A percentile compares a stretch with the other conserved stretches of the same genome.
Evolutionary conservation across 2,113 vertebrate genomes (phyloP).

Genomic region (Climacteris rufus): DNA sequence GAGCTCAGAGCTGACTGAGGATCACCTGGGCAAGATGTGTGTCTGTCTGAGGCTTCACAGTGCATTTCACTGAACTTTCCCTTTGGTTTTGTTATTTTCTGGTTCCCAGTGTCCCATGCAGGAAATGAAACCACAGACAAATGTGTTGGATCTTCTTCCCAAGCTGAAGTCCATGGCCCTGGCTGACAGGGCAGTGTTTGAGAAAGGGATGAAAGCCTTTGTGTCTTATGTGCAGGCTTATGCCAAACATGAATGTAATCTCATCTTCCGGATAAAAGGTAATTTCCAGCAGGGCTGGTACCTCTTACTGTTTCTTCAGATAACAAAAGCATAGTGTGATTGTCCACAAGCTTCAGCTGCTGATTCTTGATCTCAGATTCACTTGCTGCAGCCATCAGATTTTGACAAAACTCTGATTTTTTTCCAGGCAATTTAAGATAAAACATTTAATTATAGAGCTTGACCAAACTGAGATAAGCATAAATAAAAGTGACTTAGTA

Average conservation of each 20-base stretch:
- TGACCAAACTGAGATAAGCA: background rate
- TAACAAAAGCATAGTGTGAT: accelerated
- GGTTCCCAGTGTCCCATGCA: conserved; percentile 86
- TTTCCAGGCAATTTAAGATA: background rate
- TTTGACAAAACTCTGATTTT: background rate
- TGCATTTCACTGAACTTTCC: background rate
- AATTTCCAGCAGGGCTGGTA: background rate
- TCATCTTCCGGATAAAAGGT: conserved; percentile 97
- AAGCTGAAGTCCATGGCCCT: conserved; percentile 82
- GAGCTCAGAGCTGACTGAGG: background rate
- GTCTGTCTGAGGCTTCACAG: background rate
- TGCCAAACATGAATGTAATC: conserved; percentile 90
- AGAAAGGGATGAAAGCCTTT: conserved; percentile 89
- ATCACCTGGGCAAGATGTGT: background rate
- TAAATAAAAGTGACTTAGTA: background rate
- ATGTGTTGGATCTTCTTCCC: conserved; percentile 82
- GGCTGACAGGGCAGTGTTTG: conserved; percentile 87
- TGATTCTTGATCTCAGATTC: background rate
- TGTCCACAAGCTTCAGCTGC: background rate
- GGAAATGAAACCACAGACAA: conserved; percentile 71
- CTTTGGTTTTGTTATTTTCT: background rate
- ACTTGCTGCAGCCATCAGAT: background rate
- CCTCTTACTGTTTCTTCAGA: background rate
- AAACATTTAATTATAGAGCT: background rate
- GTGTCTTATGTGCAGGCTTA: conserved; percentile 92